Evolutionary conservation across 53 echinoderm and acorn worm species (phyloP), one percentile per base, ranked within the genome.

Genomic region (Holothuria leucospilota): DNA sequence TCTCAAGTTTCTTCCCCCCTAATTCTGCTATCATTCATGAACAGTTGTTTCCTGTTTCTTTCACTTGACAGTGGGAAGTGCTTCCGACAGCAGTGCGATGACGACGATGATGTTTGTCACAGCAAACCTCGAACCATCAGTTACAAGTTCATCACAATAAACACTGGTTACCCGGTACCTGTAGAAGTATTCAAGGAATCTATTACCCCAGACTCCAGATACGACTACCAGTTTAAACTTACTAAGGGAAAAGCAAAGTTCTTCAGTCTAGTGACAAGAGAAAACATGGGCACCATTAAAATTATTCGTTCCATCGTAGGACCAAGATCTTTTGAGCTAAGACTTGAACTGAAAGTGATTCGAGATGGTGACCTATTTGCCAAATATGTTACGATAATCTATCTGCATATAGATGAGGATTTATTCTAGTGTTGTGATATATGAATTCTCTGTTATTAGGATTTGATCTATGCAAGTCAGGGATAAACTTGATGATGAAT

Each of bases 141-240:
- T 41, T 87, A 89, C 88, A 93, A 90, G 65, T 96, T 93, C 90
- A 85, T 96, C 78, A 87, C 86, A 60, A 87, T 93, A 51, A 84
- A 87, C 16, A 87, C 93, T 13, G 78, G 84, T 68, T 93, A 91
- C 68, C 67, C 58, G 8, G 87, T 89, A 5, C 94, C 94, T 14
- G 74, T 89, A 46, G 72, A 87, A 65, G 77, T 96, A 74, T 96
- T 91, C 90, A 85, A 81, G 67, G 75, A 95, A 10, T 79, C 94
- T 24, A 88, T 93, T 13, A 85, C 87, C 0, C 87, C 88, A 4
- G 89, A 96, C 52, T 62, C 84, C 29, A 87, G 91, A 42, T 94
- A 90, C 75, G 89, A 82, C 39, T 92, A 93, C 78, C 84, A 85
- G 63, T 96, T 86, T 71, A 87, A 82, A 49, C 81, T 94, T 14